Percentiles rank a stretch among this genome's conserved stretches.
phyloP scores from a whole-genome alignment of 2,113 vertebrate species.

The Oreotrochilus melanogaster region DNA sequence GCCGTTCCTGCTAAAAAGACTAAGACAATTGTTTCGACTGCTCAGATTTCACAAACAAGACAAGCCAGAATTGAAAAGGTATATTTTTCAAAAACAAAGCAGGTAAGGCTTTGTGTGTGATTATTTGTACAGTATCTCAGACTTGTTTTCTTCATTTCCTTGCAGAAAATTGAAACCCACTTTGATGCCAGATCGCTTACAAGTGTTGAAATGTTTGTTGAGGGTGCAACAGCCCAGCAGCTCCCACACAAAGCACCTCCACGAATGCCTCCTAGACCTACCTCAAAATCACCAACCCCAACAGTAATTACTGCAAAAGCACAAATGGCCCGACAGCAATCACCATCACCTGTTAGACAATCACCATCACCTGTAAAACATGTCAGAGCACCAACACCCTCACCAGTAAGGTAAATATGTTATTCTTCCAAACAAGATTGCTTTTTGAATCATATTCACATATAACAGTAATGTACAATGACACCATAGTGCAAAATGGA shows the following conservation, averaged over 20 bases:
- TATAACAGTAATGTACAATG: background rate
- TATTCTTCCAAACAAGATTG: background rate
- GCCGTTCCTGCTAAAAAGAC: slow-evolving; percentile 95
- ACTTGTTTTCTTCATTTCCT: background rate
- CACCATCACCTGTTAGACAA: slow-evolving; percentile 93
- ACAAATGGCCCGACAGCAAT: slow-evolving; percentile 89
- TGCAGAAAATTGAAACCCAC: slow-evolving; percentile 89
- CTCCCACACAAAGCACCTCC: slow-evolving; percentile 94
- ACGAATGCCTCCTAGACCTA: slow-evolving; percentile 91
- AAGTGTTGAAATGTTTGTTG: slow-evolving; percentile 90
- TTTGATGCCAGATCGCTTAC: slow-evolving; percentile 87
- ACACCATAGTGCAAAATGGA: background rate
- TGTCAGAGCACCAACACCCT: slow-evolving; percentile 90
- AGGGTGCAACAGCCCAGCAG: slow-evolving; percentile 84
- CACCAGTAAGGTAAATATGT: slow-evolving; percentile 89
- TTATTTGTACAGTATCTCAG: background rate
- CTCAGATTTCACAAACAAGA: slow-evolving; percentile 91
- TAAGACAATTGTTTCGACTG: slow-evolving; percentile 91
- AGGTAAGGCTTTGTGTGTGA: background rate
- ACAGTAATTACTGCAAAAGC: slow-evolving; percentile 84
- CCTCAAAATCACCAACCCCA: slow-evolving; percentile 91
- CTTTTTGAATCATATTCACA: background rate
- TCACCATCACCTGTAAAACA: slow-evolving; percentile 96
- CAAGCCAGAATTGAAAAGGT: slow-evolving; percentile 93
- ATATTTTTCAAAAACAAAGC: slow-evolving; percentile 35